Evolutionary conservation across 2,888 invertebrate genomes (phyloP), one percentile per base, ranked within the genome.

Genomic region (Drosophila mulleri): DNA sequence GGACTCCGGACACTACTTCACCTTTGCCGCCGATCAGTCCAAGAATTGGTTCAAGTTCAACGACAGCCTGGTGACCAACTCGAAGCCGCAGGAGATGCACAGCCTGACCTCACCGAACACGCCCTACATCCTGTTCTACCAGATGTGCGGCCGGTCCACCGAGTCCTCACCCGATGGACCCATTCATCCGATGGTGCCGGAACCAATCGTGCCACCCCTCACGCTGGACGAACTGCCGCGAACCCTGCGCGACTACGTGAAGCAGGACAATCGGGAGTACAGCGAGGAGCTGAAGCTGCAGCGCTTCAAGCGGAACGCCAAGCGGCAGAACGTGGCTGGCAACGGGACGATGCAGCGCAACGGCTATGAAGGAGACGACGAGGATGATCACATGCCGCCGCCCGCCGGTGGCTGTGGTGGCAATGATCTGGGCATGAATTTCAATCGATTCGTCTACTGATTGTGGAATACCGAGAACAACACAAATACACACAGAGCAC

Each of bases 1-100:
- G 75, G 96, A 98, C 90, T 96, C 96, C 0, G 98, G 98, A 0
- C 98, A 98, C 91, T 98, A 98, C 91, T 97, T 97, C 91, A 97
- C 97, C 0, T 95, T 96, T 68, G 97, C 96, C 0, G 94, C 95
- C 41, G 96, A 96, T 89, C 93, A 87, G 53, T 82, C 82, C 2
- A 93, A 92, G 73, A 90, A 92, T 92, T 98, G 98, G 98, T 96
- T 95, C 91, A 95, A 96, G 89, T 97, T 96, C 90, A 97, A 97
- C 89, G 98, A 98, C 84, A 95, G 95, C 69, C 93, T 94, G n/a
- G 97, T 98, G 1, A 94, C 94, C 1, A 91, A 92, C 45, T 94
- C 95, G 16, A 94, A 94, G 11, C 94, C 95, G 9, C 93, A 94
- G 1, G 95, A 95, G 62, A 93, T 96, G 52, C 95, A 95, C 80